These are phyloP conservation scores for Elephas maximus DNA, from an alignment of 2,113 vertebrate genomes.

Conservation along the genomic window DNA sequence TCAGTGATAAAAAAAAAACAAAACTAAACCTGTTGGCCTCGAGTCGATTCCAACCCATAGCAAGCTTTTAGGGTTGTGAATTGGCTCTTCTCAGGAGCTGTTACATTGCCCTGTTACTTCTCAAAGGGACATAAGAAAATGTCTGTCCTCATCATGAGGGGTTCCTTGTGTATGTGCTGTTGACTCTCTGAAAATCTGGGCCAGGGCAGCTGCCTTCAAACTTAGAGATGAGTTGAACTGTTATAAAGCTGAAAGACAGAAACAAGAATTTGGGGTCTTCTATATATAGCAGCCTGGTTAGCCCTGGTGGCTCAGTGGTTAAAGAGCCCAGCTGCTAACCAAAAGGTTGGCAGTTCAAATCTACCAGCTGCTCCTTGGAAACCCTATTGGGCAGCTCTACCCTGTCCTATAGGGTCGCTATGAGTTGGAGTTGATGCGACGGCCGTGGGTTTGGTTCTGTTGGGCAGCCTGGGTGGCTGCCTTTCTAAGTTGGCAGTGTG, in stretches of 20 bases:
- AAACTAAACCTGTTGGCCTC: too few relatives aligned
- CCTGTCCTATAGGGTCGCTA: too few relatives aligned
- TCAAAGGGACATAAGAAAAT: background rate
- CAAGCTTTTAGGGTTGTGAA: too few relatives aligned
- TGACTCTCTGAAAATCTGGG: fast-evolving
- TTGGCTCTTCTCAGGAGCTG: background rate
- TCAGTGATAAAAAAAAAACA: background rate
- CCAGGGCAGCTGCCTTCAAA: background rate
- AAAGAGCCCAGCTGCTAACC: too few relatives aligned
- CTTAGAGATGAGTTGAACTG: background rate
- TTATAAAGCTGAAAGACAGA: background rate
- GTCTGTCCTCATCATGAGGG: background rate
- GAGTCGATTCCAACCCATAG: too few relatives aligned
- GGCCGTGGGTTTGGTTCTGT: too few relatives aligned
- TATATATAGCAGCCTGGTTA: background rate
- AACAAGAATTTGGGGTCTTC: background rate
- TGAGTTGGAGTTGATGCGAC: too few relatives aligned
- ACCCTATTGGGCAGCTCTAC: too few relatives aligned
- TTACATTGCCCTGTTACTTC: background rate
- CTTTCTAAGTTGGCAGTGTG: background rate
- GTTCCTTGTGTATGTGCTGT: fast-evolving
- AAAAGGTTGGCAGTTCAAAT: too few relatives aligned
- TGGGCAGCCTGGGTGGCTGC: background rate
- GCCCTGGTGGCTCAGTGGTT: too few relatives aligned
- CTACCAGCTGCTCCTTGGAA: too few relatives aligned